Conservation (phyloP, 64 coral and sea anemone species). For the Platygyra sinensis region DNA sequence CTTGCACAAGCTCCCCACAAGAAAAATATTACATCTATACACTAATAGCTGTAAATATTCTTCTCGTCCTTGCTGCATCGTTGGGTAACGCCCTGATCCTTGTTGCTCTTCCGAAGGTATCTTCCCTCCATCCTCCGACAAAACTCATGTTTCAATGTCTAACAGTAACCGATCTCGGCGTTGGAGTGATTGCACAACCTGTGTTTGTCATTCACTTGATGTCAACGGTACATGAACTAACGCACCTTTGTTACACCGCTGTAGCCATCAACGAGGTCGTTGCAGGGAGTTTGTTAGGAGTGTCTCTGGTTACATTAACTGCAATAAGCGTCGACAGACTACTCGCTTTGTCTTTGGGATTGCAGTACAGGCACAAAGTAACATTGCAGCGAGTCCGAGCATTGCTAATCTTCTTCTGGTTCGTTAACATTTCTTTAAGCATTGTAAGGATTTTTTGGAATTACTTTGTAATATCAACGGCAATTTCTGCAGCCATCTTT, state of each 20-base stretch:
- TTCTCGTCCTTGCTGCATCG: neutral
- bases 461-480: neutral
- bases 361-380: too few relatives aligned
- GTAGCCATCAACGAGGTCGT: neutral
- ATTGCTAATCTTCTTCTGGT: too few relatives aligned
- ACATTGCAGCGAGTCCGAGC: too few relatives aligned
- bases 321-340: conserved; percentile 33
- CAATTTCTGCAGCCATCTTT: neutral
- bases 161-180: neutral
- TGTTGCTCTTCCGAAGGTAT: neutral
- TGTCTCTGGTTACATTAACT: neutral
- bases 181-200: neutral
- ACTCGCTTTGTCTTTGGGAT: neutral
- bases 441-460: neutral
- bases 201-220: neutral
- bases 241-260: neutral
- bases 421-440: neutral
- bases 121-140: neutral
- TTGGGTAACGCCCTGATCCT: neutral
- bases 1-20: too few relatives aligned
- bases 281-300: neutral
- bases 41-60: neutral
- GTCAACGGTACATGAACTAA: neutral
- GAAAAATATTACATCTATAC: too few relatives aligned
- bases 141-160: conserved; percentile 17